Percentiles rank a stretch among this genome's conserved stretches.
Evolutionary conservation across 53 echinoderm and acorn worm species (phyloP).

Genomic region (Crossaster papposus): DNA sequence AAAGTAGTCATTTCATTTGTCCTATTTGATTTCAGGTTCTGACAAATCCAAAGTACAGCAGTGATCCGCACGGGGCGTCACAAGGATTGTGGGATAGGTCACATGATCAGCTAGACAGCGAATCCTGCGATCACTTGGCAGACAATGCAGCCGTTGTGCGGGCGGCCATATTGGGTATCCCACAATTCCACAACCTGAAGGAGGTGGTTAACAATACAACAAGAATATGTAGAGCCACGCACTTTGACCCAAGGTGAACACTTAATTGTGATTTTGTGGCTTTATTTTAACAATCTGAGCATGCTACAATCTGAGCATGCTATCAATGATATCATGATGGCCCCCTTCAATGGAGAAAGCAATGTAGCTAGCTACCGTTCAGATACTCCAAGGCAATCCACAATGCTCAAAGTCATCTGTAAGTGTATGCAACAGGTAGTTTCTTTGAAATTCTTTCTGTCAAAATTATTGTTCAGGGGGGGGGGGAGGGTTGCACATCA

Average conservation of each 20-base stretch:
- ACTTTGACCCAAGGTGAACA: constrained; percentile 79
- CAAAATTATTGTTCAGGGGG: too few species aligned
- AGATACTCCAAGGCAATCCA: too few species aligned
- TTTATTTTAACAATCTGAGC: too few species aligned
- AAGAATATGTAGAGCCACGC: constrained; percentile 81
- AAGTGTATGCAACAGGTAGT: too few species aligned
- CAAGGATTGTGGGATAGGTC: constrained; percentile 77
- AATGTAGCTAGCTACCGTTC: too few species aligned
- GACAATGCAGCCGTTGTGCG: constrained; percentile 83
- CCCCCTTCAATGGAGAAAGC: too few species aligned
- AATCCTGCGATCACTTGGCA: constrained; percentile 83
- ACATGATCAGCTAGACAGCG: constrained; percentile 70
- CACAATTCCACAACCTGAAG: constrained; percentile 80
- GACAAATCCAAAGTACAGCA: constrained; percentile 61
- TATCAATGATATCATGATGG: too few species aligned
- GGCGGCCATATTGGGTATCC: constrained; percentile 82
- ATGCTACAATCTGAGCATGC: too few species aligned
- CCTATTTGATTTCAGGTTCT: constrained; percentile 45
- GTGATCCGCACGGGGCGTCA: constrained; percentile 75
- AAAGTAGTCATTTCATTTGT: not conserved
- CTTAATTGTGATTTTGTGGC: too few species aligned
- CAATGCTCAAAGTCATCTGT: too few species aligned
- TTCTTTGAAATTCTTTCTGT: too few species aligned
- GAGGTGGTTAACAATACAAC: constrained; percentile 77
- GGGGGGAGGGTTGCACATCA: too few species aligned